A percentile compares a stretch with the other conserved stretches of the same genome.
These are phyloP conservation scores for Ctena decussata DNA, from an alignment of 2,888 invertebrate species.

Conservation along the genomic window DNA sequence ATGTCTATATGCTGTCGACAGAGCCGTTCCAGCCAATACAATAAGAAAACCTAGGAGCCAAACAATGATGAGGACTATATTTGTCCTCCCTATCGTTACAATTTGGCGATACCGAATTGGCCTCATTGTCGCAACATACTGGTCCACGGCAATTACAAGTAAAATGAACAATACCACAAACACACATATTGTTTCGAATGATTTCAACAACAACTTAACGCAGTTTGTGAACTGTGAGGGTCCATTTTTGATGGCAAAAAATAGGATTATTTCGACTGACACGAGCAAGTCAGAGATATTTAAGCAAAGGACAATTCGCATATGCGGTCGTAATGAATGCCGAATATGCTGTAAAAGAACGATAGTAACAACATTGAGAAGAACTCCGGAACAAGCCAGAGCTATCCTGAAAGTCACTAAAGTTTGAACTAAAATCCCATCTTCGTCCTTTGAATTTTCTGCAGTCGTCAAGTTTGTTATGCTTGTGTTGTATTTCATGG, in stretches of 20 bases:
- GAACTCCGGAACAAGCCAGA: neutral
- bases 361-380: neutral
- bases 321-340: neutral
- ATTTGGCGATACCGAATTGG: neutral
- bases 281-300: neutral
- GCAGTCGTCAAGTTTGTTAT: neutral
- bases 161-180: neutral
- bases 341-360: neutral
- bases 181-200: neutral
- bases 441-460: neutral
- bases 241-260: neutral
- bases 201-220: conserved; percentile 1
- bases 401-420: neutral
- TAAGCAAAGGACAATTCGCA: neutral
- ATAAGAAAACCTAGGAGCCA: neutral
- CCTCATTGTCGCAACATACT: neutral
- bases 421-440: neutral
- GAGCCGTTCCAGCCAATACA: neutral
- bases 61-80: neutral
- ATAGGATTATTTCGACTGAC: neutral
- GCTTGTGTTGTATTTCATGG: no score
- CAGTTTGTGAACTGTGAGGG: neutral
- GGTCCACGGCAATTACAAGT: conserved; percentile 2
- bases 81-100: neutral
- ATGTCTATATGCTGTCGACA: neutral